These are phyloP conservation scores for Eupithecia inturbata DNA, from an alignment of 2,888 invertebrate genomes.

Conservation along the genomic window DNA sequence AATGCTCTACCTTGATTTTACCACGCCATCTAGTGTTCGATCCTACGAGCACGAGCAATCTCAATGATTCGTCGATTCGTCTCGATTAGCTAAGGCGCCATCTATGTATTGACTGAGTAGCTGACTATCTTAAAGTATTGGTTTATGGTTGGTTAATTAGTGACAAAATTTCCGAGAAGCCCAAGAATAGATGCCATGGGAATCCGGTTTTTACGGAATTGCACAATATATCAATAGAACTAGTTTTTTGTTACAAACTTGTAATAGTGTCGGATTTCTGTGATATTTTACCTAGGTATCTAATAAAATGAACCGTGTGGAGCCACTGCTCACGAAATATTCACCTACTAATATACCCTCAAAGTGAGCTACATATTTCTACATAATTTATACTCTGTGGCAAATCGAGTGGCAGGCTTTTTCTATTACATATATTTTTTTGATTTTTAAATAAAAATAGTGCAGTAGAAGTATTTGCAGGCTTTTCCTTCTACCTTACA, in stretches of 20 bases:
- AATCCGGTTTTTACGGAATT: conserved; percentile 1
- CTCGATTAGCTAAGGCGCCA: not conserved
- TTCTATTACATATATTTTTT: too few relatives aligned
- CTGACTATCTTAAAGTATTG: not conserved
- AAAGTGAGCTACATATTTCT: too few relatives aligned
- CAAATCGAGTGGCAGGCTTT: too few relatives aligned
- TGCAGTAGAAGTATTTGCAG: too few relatives aligned
- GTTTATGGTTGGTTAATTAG: not conserved
- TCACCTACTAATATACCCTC: too few relatives aligned
- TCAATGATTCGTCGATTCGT: not conserved
- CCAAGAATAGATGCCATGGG: not conserved
- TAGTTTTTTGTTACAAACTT: not conserved
- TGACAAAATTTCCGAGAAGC: not conserved
- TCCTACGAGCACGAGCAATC: not conserved
- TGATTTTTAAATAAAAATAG: too few relatives aligned
- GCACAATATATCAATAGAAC: conserved; percentile 1
- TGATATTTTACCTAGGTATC: not conserved
- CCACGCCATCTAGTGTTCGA: conserved; percentile 5
- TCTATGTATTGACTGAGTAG: not conserved
- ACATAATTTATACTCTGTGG: too few relatives aligned
- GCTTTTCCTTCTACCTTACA: too few relatives aligned
- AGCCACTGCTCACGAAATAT: not conserved
- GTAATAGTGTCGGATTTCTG: not conserved
- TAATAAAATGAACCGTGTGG: not conserved
- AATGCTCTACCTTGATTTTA: not conserved